Evolutionary conservation across 2,888 invertebrate genomes (phyloP).

Genomic region (Marronus borbonicus): DNA sequence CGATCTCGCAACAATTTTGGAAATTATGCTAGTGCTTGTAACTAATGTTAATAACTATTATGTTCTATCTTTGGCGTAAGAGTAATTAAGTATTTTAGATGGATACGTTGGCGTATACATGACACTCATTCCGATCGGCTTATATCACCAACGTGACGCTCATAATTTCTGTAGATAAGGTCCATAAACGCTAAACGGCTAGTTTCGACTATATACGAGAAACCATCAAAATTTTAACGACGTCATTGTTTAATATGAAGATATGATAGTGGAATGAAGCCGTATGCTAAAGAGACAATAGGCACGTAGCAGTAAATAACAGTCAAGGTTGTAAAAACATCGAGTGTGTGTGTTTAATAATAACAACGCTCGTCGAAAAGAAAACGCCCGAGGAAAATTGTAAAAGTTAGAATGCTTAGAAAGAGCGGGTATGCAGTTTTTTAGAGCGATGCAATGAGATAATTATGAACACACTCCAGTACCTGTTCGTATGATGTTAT

Average conservation of each 20-base stretch:
- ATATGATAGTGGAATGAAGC: not conserved
- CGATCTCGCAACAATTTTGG: conserved; percentile 8
- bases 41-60: not conserved
- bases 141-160: conserved; percentile 33
- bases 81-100: conserved; percentile 17
- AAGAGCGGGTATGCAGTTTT: not conserved
- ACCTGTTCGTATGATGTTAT: no score
- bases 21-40: conserved; percentile 3
- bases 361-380: conserved; percentile 5
- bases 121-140: conserved; percentile 28
- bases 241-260: conserved; percentile 22
- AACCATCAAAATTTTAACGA: conserved; percentile 33
- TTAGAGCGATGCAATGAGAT: no score
- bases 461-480: no score
- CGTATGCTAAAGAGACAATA: conserved; percentile 26
- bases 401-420: conserved; percentile 14
- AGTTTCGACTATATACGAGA: conserved; percentile 32
- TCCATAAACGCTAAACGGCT: conserved; percentile 7
- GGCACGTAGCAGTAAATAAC: conserved; percentile 13
- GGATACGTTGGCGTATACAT: conserved; percentile 14
- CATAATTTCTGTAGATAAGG: conserved; percentile 23
- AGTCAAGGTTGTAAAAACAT: conserved; percentile 33
- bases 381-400: not conserved
- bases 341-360: conserved; percentile 6
- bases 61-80: conserved; percentile 12